Base-by-base conservation (phyloP, 2,113 vertebrate genomes). In the Phylloscopus whistleri region DNA sequence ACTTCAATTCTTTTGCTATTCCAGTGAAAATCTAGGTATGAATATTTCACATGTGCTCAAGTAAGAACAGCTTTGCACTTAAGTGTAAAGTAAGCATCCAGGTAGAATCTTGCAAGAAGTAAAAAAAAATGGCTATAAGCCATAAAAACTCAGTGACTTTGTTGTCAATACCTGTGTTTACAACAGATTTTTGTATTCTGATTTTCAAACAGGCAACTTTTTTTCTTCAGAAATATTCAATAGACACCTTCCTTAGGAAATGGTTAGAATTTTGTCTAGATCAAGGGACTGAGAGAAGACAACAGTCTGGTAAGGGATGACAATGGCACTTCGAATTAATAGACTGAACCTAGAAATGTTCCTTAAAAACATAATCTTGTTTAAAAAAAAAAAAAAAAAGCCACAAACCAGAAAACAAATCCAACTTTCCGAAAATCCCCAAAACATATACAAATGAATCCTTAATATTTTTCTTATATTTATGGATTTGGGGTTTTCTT, bases 341-440 rank as follows among this genome's bases (percentile, higher is more conserved):
- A 77, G 60, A 46, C 14, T 43, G 13, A 82, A 63, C 7, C 22
- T 70, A 80, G n/a, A 84, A 88, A 49, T 24, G 6, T 49, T 76
- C 31, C 37, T 83, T 68, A 52, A 46, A 82, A 75, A 56, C 16
- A 68, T 0, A 63, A 5, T 10, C 23, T 55, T 10, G 2, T 26
- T n/a, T 44, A 37, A 37, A 49, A 56, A 30, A 56, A 43, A 23
- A 20, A 22, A 44, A 44, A 31, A n/a, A n/a, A 27, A 12, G 2
- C 5, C 13, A 52, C 4, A 56, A 49, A 66, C 12, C 15, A 48
- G n/a, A 56, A 48, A 48, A 66, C 22, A 74, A 39, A 3, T 2
- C 5, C 15, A 41, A 67, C 7, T 14, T 49, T 30, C 55, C 0
- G 0, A 49, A 76, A 16, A 1, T 1, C 13, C 4, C 11, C 6